phyloP scores from a whole-genome alignment of 2,113 vertebrate genomes.

The Brachyhypopomus gauderio region DNA sequence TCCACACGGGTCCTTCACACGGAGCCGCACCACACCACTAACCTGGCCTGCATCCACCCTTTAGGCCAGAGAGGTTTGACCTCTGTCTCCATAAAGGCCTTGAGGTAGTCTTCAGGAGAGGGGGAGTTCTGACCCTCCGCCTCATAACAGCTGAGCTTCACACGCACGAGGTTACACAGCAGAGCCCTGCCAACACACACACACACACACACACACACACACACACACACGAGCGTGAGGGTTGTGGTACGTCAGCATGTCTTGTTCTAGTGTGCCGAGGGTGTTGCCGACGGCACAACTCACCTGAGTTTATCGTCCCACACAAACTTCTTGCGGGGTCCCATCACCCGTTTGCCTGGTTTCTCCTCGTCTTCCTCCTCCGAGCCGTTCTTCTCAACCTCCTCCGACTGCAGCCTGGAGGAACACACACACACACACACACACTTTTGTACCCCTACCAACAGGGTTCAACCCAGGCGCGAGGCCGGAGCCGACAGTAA shows the following conservation, averaged over 20 bases:
- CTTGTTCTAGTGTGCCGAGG: too few relatives aligned
- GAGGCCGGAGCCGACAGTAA: too few relatives aligned
- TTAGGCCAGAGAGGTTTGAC: slow-evolving; percentile 98
- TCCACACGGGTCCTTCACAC: too few relatives aligned
- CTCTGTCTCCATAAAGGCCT: slow-evolving; percentile 97
- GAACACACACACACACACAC: slow-evolving; percentile 1
- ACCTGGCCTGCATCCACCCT: slow-evolving; percentile 99
- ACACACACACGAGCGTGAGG: not conserved
- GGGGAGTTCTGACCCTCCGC: slow-evolving; percentile 91
- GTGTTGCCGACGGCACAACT: too few relatives aligned
- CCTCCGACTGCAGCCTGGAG: slow-evolving; percentile 86
- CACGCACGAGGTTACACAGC: slow-evolving; percentile 93
- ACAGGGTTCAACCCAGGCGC: too few relatives aligned
- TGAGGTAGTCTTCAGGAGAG: slow-evolving; percentile 96
- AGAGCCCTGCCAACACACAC: slow-evolving; percentile 77
- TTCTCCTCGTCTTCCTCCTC: slow-evolving; percentile 98
- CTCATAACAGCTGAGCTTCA: slow-evolving; percentile 96
- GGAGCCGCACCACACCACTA: not conserved
- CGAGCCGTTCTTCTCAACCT: slow-evolving; percentile 91
- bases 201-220: slow-evolving; percentile 37
- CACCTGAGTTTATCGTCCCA: slow-evolving; percentile 99
- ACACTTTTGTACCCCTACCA: not conserved
- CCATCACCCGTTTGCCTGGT: slow-evolving; percentile 93
- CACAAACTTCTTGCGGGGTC: slow-evolving; percentile 94
- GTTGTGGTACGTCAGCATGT: too few relatives aligned